phyloP scores from a whole-genome alignment of 2,113 vertebrate species.

The human (Homo sapiens) region GRCh38 chr1:219929001-219929500 shows the following conservation, averaged over 20 bases:
- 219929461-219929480: background rate
- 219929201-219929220: background rate
- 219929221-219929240: background rate
- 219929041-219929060: background rate
- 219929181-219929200: too few species aligned
- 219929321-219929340: background rate
- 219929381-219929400: background rate
- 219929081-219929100: background rate
- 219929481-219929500: background rate
- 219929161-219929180: background rate
- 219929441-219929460: background rate
- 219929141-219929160: background rate
- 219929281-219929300: too few species aligned
- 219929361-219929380: background rate
- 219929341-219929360: background rate
- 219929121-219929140: accelerated
- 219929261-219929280: background rate
- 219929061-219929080: background rate
- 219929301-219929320: accelerated
- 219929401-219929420: background rate
- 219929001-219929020: background rate
- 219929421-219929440: background rate
- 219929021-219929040: background rate
- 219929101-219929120: background rate
- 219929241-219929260: background rate